These are phyloP conservation scores for Microhierax caerulescens DNA, from an alignment of 2,797 vertebrate genomes.

Conservation along the genomic window DNA sequence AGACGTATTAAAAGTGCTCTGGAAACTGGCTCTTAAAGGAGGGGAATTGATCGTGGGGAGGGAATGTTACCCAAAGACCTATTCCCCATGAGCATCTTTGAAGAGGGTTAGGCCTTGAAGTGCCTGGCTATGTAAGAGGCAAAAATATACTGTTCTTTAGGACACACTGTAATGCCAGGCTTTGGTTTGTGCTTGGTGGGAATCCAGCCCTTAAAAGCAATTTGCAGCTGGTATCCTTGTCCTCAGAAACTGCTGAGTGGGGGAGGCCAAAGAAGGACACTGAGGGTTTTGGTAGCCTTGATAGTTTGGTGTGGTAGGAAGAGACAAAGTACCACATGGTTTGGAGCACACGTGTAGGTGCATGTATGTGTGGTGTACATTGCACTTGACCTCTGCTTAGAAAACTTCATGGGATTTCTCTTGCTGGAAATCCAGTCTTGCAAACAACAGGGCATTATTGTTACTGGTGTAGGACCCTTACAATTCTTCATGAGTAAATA, in stretches of 20 bases:
- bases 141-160: not conserved
- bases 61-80: not conserved
- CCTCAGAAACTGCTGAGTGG: not conserved
- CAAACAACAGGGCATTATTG: not conserved
- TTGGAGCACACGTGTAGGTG: not conserved
- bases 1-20: not conserved
- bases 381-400: not conserved
- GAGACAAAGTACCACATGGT: not conserved
- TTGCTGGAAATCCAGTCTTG: not conserved
- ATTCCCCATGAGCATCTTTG: not conserved
- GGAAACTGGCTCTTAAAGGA: not conserved
- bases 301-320: not conserved
- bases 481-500: not conserved
- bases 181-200: not conserved
- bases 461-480: not conserved
- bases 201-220: not conserved
- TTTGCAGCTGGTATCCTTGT: not conserved
- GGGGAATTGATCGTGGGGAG: not conserved
- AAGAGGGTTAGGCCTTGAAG: not conserved
- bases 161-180: not conserved
- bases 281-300: not conserved
- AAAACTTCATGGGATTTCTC: not conserved
- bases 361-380: accelerated
- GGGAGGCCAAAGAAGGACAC: not conserved
- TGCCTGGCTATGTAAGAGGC: not conserved